Evolutionary conservation across 2,797 vertebrate species (phyloP).

Genomic region (Onychomys torridus): DNA sequence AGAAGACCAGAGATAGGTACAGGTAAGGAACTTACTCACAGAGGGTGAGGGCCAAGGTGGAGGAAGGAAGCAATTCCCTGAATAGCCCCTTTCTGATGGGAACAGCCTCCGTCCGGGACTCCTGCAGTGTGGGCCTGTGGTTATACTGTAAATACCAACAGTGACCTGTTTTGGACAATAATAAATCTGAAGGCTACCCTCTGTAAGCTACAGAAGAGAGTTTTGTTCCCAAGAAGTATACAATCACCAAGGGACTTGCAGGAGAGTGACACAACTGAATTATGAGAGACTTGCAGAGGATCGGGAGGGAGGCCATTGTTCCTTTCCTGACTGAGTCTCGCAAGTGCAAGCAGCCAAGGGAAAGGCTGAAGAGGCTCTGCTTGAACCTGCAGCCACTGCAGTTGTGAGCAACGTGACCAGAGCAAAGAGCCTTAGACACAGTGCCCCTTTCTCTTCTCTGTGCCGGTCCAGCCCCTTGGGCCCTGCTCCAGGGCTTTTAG

Average conservation of each 20-base stretch:
- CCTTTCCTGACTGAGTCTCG: neutral
- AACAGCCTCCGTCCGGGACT: no score
- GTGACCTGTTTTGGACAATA: slow-evolving; percentile 11
- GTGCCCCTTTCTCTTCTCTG: neutral
- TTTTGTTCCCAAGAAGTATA: slow-evolving; percentile 23
- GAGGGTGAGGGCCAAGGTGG: neutral
- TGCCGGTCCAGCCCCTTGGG: neutral
- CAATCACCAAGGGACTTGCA: neutral
- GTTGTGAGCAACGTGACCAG: neutral
- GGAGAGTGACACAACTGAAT: slow-evolving; percentile 14
- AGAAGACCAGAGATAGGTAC: neutral
- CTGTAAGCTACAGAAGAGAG: neutral
- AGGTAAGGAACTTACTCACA: neutral
- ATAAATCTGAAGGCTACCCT: slow-evolving; percentile 51
- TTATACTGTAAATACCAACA: neutral
- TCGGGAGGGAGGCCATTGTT: neutral
- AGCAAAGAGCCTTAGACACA: neutral
- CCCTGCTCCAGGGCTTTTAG: neutral
- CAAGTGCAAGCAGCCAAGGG: neutral
- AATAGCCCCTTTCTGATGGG: neutral
- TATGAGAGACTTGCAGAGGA: slow-evolving; percentile 24
- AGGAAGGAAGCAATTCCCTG: neutral
- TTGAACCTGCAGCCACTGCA: neutral
- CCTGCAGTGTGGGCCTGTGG: neutral
- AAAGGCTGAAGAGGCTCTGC: neutral